phyloP scores from a whole-genome alignment of 1,140 invertebrate species.

The Andrena cerasifolii region DNA sequence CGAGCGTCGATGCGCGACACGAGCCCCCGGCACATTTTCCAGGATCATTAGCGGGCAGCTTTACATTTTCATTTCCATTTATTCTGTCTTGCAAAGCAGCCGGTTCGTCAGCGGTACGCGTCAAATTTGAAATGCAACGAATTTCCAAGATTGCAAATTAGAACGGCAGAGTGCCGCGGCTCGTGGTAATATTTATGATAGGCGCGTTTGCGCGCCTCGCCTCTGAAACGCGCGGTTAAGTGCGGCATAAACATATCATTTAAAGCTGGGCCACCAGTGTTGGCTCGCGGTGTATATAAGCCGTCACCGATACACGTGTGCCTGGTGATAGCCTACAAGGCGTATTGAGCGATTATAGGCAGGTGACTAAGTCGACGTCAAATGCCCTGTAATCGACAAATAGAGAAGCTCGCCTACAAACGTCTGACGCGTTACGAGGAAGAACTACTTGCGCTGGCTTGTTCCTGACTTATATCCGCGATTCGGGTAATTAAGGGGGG shows the following conservation, averaged over 20 bases:
- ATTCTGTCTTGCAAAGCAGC: conserved; percentile 52
- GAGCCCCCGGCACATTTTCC: not conserved
- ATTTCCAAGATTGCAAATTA: conserved; percentile 53
- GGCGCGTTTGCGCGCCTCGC: conserved; percentile 2
- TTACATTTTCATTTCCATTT: conserved; percentile 50
- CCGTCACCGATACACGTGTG: not conserved
- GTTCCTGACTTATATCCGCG: no score
- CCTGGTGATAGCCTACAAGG: conserved; percentile 5
- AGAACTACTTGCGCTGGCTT: no score
- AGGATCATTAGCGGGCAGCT: conserved; percentile 48
- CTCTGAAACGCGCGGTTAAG: conserved; percentile 1
- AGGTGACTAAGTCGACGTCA: conserved; percentile 11
- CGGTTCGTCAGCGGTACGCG: conserved; percentile 34
- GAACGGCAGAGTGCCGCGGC: not conserved
- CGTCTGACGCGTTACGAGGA: no score
- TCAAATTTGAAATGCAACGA: conserved; percentile 53
- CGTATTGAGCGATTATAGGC: conserved; percentile 2
- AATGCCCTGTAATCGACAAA: conserved; percentile 24
- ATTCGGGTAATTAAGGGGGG: no score
- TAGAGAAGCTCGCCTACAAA: not conserved
- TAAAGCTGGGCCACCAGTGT: not conserved
- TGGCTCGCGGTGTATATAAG: conserved; percentile 3
- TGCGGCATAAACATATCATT: conserved; percentile 48
- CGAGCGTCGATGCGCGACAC: not conserved
- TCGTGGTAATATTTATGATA: conserved; percentile 43